Base-by-base conservation (phyloP, 2,797 vertebrate genomes). In the Nothura maculosa region DNA sequence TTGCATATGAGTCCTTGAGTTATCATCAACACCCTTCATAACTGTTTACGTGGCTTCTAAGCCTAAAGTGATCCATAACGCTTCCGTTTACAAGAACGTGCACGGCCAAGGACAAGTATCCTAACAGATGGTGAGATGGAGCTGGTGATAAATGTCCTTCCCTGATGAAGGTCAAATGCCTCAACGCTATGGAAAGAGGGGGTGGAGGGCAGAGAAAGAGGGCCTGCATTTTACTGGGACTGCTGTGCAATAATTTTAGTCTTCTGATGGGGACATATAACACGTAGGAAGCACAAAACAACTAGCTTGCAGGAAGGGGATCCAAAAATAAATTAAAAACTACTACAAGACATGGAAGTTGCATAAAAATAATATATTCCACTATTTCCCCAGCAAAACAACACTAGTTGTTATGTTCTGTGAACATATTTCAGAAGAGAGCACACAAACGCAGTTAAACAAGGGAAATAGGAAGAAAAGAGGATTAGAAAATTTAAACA, bases 41-140 rank as follows among this genome's bases (percentile, higher is more conserved):
- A 95, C 17, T 90, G 93, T 96, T 97, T 96, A 95, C 89, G 82
- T 64, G 72, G 58, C 67, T 94, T 90, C 48, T 70, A 89, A 95
- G 70, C 50, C 74, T 96, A 42, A 86, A 96, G 91, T 81, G 90
- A 96, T 90, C 90, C 89, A 70, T 92, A 97, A 96, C 22, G 32
- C 77, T 92, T 94, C 84, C 7, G 12, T 94, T 95, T 97, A 95
- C 78, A 95, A 69, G 68, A 96, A 92, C 0, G 0, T 64, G 72
- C 45, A 92, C 32, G 62, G 58, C n/a, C 30, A 80, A 96, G 67
- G 85, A 90, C 81, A 92, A 94, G 62, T 42, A 90, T 17, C 36
- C 62, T 78, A 94, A 95, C 81, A 85, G 94, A 95, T 62, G 73
- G 76, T 43, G 81, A 45, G 74, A 86, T 89, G 90, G 68, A 73